Percentiles rank a stretch among this genome's conserved stretches.
Conservation (phyloP, 2,113 vertebrate genomes). For the Aphyosemion australe region DNA sequence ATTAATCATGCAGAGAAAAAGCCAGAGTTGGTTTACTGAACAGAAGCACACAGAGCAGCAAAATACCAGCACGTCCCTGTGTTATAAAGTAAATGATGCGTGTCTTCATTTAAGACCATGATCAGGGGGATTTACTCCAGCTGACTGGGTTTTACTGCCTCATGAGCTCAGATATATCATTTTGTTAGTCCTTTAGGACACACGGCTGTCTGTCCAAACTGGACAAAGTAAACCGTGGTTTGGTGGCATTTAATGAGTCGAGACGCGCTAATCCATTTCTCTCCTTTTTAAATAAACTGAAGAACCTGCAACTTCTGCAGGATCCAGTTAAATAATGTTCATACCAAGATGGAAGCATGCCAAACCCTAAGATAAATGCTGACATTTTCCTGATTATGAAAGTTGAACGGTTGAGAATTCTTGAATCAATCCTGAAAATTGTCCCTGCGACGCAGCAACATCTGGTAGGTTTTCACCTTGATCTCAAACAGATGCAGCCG, state of each 20-base stretch:
- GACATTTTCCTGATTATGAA: constrained; percentile 24
- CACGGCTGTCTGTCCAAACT: constrained; percentile 39
- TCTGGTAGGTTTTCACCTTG: background rate
- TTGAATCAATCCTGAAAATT: constrained; percentile 1
- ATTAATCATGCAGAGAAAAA: constrained; percentile 37
- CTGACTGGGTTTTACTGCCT: constrained; percentile 36
- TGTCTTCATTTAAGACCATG: constrained; percentile 28
- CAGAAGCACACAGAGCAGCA: constrained; percentile 23
- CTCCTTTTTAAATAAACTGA: background rate
- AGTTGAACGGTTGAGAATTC: background rate
- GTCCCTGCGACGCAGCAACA: background rate
- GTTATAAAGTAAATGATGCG: constrained; percentile 51
- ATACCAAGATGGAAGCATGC: background rate
- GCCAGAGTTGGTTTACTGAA: constrained; percentile 37
- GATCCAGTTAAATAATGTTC: background rate
- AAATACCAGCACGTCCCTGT: constrained; percentile 23
- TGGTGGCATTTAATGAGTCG: constrained; percentile 9
- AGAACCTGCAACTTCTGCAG: background rate
- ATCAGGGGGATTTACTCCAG: constrained; percentile 35
- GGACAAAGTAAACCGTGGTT: constrained; percentile 32
- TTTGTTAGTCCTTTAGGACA: constrained; percentile 46
- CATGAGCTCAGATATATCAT: constrained; percentile 38
- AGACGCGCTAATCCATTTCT: constrained; percentile 8
- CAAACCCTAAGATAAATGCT: constrained; percentile 13
- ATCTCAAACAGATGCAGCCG: constrained; percentile 16